These are phyloP conservation scores for Numenius arquata DNA, from an alignment of 2,113 vertebrate genomes.

Conservation along the genomic window DNA sequence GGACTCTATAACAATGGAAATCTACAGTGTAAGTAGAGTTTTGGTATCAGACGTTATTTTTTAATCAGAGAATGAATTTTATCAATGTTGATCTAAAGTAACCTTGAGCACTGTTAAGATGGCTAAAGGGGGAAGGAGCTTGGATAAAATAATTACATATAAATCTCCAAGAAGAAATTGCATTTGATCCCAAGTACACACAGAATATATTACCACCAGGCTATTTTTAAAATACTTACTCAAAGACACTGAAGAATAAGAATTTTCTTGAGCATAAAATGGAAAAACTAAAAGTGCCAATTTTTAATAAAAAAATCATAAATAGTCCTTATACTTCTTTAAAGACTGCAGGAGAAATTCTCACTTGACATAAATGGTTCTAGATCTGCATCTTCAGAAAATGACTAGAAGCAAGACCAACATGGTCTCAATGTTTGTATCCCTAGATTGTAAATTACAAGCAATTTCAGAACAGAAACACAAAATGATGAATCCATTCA, in stretches of 20 bases:
- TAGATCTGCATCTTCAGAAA: background rate
- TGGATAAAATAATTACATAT: conserved; percentile 54
- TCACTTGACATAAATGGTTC: background rate
- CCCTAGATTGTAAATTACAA: background rate
- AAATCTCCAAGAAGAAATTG: conserved; percentile 51
- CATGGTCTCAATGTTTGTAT: background rate
- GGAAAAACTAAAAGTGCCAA: background rate
- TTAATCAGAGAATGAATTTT: conserved; percentile 59
- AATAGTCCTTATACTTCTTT: background rate
- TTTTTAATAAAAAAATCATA: background rate
- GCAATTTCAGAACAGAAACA: background rate
- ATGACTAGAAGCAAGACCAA: background rate
- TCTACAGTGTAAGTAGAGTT: conserved; percentile 16
- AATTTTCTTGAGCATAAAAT: background rate
- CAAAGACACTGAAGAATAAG: conserved; percentile 4
- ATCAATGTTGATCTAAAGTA: conserved; percentile 55
- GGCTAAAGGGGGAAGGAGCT: conserved; percentile 18
- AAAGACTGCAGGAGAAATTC: background rate
- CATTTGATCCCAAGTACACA: conserved; percentile 47
- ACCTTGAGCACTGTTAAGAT: conserved; percentile 33
- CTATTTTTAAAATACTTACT: conserved; percentile 28
- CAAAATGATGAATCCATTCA: background rate
- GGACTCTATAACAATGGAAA: conserved; percentile 37
- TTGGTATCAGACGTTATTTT: conserved; percentile 44
- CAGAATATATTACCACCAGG: conserved; percentile 32